These are phyloP conservation scores for Dissostichus mawsoni DNA, from an alignment of 2,113 vertebrate species.

Conservation along the genomic window DNA sequence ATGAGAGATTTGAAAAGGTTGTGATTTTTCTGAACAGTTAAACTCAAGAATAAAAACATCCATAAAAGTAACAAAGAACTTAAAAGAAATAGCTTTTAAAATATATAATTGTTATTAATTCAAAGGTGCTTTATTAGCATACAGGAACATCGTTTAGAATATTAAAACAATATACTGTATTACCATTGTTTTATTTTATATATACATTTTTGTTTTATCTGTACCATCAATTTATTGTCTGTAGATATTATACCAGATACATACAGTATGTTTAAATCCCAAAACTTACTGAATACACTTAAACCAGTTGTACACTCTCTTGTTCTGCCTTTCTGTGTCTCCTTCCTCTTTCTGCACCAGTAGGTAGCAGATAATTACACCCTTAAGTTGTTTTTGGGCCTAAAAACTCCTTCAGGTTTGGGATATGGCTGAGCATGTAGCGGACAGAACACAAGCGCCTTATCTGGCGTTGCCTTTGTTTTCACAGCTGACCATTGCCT, in stretches of 20 bases:
- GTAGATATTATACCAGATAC: too few relatives aligned
- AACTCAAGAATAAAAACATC: background rate
- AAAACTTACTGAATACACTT: background rate
- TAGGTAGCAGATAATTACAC: constrained; percentile 72
- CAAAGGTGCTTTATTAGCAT: background rate
- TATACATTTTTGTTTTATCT: background rate
- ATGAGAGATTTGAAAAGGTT: background rate
- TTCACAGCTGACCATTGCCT: constrained; percentile 87
- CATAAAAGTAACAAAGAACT: too few relatives aligned
- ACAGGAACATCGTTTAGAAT: background rate
- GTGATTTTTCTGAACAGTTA: background rate
- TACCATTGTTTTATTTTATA: too few relatives aligned
- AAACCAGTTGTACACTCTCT: background rate
- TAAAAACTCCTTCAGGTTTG: constrained; percentile 65
- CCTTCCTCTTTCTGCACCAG: constrained; percentile 5
- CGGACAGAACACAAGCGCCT: constrained; percentile 79
- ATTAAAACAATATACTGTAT: background rate
- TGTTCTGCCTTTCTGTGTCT: background rate
- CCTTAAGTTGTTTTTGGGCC: constrained; percentile 59
- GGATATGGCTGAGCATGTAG: constrained; percentile 69
- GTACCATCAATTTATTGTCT: too few relatives aligned
- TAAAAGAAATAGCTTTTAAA: background rate
- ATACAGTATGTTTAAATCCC: too few relatives aligned
- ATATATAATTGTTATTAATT: background rate
- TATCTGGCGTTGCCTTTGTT: constrained; percentile 83